phyloP scores from a whole-genome alignment of 1,140 invertebrate genomes.

The Heliconius hewitsoni region DNA sequence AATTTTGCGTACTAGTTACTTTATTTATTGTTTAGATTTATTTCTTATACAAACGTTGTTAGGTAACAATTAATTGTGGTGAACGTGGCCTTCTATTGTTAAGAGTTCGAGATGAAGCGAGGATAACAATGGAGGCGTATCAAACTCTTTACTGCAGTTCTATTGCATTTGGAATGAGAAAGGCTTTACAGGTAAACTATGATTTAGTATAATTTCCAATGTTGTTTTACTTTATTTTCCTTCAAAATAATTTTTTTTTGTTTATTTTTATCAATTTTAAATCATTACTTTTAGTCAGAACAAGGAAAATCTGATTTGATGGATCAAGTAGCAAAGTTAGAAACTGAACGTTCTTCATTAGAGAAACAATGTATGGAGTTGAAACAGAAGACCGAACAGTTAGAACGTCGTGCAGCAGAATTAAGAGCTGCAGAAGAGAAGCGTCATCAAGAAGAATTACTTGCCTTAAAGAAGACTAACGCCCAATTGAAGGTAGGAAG shows the following conservation, averaged over 20 bases:
- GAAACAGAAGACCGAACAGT: constrained; percentile 91
- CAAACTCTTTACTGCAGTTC: constrained; percentile 97
- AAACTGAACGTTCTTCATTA: constrained; percentile 86
- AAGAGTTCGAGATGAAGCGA: constrained; percentile 96
- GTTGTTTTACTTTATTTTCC: too few species aligned
- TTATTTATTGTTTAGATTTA: background rate
- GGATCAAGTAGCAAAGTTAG: constrained; percentile 83
- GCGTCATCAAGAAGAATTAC: constrained; percentile 94
- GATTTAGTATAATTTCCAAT: too few species aligned
- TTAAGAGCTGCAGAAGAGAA: constrained; percentile 92
- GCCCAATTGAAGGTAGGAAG: constrained; percentile 91
- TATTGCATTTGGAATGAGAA: constrained; percentile 98
- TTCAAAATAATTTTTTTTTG: background rate
- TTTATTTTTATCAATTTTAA: background rate
- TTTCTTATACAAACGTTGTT: background rate
- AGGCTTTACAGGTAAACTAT: constrained; percentile 90
- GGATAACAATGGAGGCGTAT: constrained; percentile 97
- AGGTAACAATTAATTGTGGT: constrained; percentile 98
- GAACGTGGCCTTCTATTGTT: constrained; percentile 96
- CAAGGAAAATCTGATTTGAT: constrained; percentile 84
- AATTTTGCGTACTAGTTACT: too few species aligned
- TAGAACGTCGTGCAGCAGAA: constrained; percentile 92
- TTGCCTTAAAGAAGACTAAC: constrained; percentile 96
- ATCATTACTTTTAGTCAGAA: constrained; percentile 70
- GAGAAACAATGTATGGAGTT: constrained; percentile 91